Base-by-base conservation (phyloP, 2,888 invertebrate species). In the Xylocampa areola region DNA sequence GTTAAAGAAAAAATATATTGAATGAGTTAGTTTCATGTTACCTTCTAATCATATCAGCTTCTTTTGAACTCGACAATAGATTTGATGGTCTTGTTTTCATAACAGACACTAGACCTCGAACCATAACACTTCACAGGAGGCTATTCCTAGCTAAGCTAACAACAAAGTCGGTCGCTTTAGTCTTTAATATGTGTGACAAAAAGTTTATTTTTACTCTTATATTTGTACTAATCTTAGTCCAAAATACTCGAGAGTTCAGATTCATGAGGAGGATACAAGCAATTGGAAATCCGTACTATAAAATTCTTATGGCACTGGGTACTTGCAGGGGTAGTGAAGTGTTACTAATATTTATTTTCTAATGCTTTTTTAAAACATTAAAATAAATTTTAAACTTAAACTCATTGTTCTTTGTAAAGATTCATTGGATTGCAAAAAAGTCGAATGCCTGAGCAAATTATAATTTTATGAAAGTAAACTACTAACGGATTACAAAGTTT, bases 291-390 rank as follows among this genome's bases (percentile, higher is more conserved):
- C 85, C 88, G 1, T 90, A 85, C 62, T 91, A 90, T 62, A 87
- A 88, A 66, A 84, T 92, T 25, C 50, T 85, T 13, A 77, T 92
- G 81, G 58, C 69, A 25, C 62, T 91, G 45, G 92, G 92, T 40
- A 41, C 41, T 8, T 92, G 92, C 61, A 84, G 82, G 84, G 86
- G 92, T 92, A 81, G 30, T n/a, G n/a, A n/a, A n/a, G n/a, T n/a
- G n/a, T 5, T 10, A 43, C 5, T 19, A 33, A 17, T 4, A 30
- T 25, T 17, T 0, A 4, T 32, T 11, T 13, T 19, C 2, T 25
- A 29, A 2, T 30, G 16, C 19, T 11, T n/a, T n/a, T n/a, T n/a
- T n/a, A n/a, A n/a, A n/a, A n/a, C n/a, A n/a, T n/a, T n/a, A n/a
- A n/a, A n/a, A n/a, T n/a, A 17, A 11, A 35, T 30, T 37, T 36